These are phyloP conservation scores for Nymphalis urticae DNA, from an alignment of 2,888 invertebrate species.

Conservation along the genomic window DNA sequence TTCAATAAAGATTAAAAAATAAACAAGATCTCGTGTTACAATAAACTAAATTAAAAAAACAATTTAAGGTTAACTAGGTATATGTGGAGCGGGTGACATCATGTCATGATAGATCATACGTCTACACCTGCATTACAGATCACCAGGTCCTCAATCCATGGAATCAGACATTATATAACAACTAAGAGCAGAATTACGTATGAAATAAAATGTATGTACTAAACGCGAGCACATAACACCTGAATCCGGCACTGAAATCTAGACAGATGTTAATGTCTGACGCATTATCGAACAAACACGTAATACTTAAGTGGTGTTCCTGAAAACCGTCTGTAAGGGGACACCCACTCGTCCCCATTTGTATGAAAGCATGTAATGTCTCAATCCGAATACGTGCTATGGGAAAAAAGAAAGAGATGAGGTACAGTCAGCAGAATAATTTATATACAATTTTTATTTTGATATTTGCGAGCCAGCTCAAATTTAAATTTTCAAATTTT, in stretches of 20 bases:
- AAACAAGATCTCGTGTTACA: no score
- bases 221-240: background rate
- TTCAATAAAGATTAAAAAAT: no score
- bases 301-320: conserved; percentile 42
- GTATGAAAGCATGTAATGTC: conserved; percentile 68
- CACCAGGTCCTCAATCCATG: no score
- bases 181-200: no score
- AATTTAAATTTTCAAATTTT: no score
- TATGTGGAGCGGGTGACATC: no score
- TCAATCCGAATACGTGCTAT: conserved; percentile 62
- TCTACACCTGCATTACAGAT: no score
- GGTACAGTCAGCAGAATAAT: conserved; percentile 54
- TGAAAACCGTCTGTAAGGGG: conserved; percentile 54
- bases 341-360: conserved; percentile 60
- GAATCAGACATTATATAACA: no score
- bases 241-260: conserved; percentile 6
- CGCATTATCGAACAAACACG: conserved; percentile 43
- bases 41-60: no score
- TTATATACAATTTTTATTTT: background rate
- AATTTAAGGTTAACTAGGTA: no score
- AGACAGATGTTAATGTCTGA: background rate
- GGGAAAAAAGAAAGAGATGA: conserved; percentile 65
- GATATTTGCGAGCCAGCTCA: background rate
- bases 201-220: background rate
- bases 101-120: no score